Evolutionary conservation across 2,797 vertebrate species (phyloP), one percentile per base, ranked within the genome.

Genomic region (Scyliorhinus canicula): DNA sequence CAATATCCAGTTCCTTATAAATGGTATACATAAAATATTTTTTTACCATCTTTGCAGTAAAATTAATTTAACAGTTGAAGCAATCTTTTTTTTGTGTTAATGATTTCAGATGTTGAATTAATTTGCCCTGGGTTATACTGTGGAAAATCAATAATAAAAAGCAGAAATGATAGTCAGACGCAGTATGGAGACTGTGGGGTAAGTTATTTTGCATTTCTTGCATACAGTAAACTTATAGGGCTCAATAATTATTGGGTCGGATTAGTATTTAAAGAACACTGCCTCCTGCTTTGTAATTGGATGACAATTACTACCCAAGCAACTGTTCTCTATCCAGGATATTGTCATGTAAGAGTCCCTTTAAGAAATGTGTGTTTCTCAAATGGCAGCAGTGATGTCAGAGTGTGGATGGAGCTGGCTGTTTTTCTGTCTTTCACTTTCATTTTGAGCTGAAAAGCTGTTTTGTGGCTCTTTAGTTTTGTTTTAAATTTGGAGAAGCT

Each of bases 101-200:
- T 98, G 98, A 98, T 97, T 96, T 98, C 99, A 96, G 98, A 97
- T 95, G 97, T 98, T 97, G 98, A 97, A 95, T 97, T 97, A 65
- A 98, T 98, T n/a, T 99, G 99, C 96, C 98, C 99, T 14, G 99
- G 99, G 69, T 97, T 98, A 95, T 99, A 99, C 96, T 99, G 99
- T 96, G 99, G 99, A 95, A 98, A 98, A 97, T 97, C 97, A 44
- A 96, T 98, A 24, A 96, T 98, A 93, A 98, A 98, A 65, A 91
- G 19, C 31, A 97, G 98, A 95, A 98, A 98, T 95, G 97, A 95
- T 60, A 95, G 97, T 97, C 93, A 95, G 74, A 96, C 95, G 97
- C 97, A 96, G 85, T 98, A 98, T 95, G 98, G 98, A 96, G 98
- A 98, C 12, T 99, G 99, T 97, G 99, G 99, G 95, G 99, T 99